phyloP scores from a whole-genome alignment of 2,113 vertebrate species.

The Columba livia region DNA sequence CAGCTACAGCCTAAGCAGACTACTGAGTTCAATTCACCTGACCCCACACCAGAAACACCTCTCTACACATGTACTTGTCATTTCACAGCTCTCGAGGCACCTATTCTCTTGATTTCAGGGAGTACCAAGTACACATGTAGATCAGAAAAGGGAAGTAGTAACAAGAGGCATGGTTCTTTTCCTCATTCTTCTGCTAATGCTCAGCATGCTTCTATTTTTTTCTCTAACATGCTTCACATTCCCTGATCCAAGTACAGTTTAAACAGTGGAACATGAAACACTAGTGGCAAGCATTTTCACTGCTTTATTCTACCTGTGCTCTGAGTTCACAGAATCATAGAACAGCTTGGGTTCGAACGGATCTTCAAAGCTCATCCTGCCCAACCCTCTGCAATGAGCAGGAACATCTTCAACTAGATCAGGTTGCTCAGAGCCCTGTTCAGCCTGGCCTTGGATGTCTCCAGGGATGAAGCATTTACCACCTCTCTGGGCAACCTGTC shows the following conservation, averaged over 20 bases:
- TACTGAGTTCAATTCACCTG: not conserved
- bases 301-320: not conserved
- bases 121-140: not conserved
- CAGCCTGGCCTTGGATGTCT: too few relatives aligned
- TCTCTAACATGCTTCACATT: not conserved
- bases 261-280: not conserved
- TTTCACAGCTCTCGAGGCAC: not conserved
- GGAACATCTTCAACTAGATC: too few relatives aligned
- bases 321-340: too few relatives aligned
- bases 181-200: not conserved
- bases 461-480: too few relatives aligned
- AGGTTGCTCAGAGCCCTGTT: too few relatives aligned
- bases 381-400: too few relatives aligned
- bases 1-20: not conserved
- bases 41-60: not conserved
- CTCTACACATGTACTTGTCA: not conserved
- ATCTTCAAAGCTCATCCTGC: too few relatives aligned
- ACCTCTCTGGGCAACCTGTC: too few relatives aligned
- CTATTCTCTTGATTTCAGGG: not conserved
- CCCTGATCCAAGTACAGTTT: not conserved
- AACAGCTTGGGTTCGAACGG: too few relatives aligned
- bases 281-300: accelerated
- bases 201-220: not conserved
- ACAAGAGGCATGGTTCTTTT: not conserved
- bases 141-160: not conserved